Percentiles rank a stretch among this genome's conserved stretches.
Conservation (phyloP, 2,888 invertebrate genomes). For the Smittia sp. region DNA sequence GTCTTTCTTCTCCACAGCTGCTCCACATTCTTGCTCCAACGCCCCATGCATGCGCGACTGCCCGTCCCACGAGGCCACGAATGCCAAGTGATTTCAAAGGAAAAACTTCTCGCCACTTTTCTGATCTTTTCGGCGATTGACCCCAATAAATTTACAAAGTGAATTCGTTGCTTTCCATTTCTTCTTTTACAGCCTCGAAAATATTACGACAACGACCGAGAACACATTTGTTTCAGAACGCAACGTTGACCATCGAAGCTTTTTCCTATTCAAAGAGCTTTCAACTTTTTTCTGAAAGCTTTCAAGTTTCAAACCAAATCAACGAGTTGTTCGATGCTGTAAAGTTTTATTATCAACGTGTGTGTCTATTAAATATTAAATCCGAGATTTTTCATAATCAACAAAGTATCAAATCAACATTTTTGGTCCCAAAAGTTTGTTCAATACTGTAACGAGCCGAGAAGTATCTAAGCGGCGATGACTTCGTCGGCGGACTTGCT, state of each 20-base stretch:
- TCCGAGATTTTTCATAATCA: background rate
- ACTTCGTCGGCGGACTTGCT: constrained; percentile 70
- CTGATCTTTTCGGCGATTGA: too few species aligned
- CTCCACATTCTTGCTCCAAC: too few species aligned
- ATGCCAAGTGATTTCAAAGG: too few species aligned
- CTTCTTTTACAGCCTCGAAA: too few species aligned
- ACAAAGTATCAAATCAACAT: background rate
- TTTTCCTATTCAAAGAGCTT: background rate
- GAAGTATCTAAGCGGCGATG: constrained; percentile 51
- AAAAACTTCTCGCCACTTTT: too few species aligned
- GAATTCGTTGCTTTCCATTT: too few species aligned
- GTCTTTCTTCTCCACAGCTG: too few species aligned
- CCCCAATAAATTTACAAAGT: too few species aligned
- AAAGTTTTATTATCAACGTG: constrained; percentile 35
- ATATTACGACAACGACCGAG: background rate
- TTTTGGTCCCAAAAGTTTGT: constrained; percentile 34
- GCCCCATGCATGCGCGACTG: too few species aligned
- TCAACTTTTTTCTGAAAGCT: background rate
- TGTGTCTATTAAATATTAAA: constrained; percentile 17
- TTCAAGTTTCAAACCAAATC: background rate
- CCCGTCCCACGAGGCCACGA: too few species aligned
- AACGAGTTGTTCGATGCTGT: constrained; percentile 19
- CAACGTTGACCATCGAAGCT: background rate
- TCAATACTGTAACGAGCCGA: background rate
- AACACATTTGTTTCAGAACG: background rate